Evolutionary conservation across 2,797 vertebrate species (phyloP), one percentile per base, ranked within the genome.

Genomic region (Denticeps clupeoides): DNA sequence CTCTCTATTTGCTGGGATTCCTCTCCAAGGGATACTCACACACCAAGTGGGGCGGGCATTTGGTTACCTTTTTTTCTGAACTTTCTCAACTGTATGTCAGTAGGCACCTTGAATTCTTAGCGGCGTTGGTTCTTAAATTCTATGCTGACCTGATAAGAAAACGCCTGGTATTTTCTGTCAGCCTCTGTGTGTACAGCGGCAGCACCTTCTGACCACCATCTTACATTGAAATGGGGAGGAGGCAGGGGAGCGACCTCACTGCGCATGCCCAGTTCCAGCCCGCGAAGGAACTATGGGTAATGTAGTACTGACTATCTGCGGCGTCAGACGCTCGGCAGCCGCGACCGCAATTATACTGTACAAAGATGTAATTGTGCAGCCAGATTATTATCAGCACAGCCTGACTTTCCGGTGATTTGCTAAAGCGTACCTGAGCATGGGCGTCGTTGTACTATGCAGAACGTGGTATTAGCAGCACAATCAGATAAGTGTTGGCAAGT

Each of bases 141-240:
- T 49, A 40, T 24, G 58, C 31, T 63, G 57, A 52, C 54, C 54
- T 56, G 21, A 49, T 47, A n/a, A 33, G 44, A 57, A 70, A 65
- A 60, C 65, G 49, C 60, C 51, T 60, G 49, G 58, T 28, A 50
- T 63, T 47, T 62, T 61, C 37, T 64, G 52, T 57, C 43, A 59
- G 70, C 55, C 56, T 68, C 58, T 63, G 44, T 64, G 55, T 60
- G 55, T 63, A 55, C 28, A 62, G 54, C 62, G 51, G 48, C 60
- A 59, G 62, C 69, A 53, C 58, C 64, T 67, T 63, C 62, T 49
- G 62, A 72, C 73, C 75, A 72, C 75, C 69, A 71, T 78, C 68
- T 78, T 77, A 73, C 68, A 67, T 52, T 64, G 64, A 67, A 68
- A 59, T 48, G 23, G 45, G 63, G 59, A 63, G 55, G 67, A 60